Base-by-base conservation (phyloP, 2,797 vertebrate genomes). In the Anguilla obscura region DNA sequence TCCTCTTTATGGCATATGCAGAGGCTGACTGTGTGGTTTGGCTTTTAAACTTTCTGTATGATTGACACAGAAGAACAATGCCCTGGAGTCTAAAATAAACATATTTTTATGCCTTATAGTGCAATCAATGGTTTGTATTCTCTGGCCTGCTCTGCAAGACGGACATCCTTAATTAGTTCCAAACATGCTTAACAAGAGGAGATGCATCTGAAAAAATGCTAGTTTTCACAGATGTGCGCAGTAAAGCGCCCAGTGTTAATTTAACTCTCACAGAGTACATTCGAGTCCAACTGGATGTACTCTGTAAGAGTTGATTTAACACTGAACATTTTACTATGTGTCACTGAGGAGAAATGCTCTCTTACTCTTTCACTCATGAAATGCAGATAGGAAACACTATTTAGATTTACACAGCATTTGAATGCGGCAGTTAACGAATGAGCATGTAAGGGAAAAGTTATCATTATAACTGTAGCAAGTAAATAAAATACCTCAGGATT, bases 141-240 rank as follows among this genome's bases (percentile, higher is more conserved):
- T 36, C 76, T 80, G 76, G 76, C 36, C 18, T 21, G 33, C 40
- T 21, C 76, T 21, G 76, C 33, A 27, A 24, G 76, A 24, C 18
- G 76, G 36, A 80, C 45, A 80, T 48, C 76, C 76, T 48, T 80
- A 21, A 80, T 80, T 80, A 48, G 30, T 80, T 80, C 76, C 5
- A 80, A 80, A 80, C 18, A 48, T 24, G 12, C 16, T 48, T 24
- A 80, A 21, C 14, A 48, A 40, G 76, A 48, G 18, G 40, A 48
- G 40, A 36, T 36, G 33, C 14, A 24, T 48, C 18, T 48, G 76
- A 30, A 30, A 33, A 74, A 74, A 14, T 27, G 24, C 63, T 9
- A 69, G 30, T 74, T 74, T 74, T 9, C 69, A 33, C 30, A 33
- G 27, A 74, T 74, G 69, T 30, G 9, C 50, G 40, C 40, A 45